Evolutionary conservation across 2,113 vertebrate genomes (phyloP), one percentile per base, ranked within the genome.

Genomic region (Puntigrus tetrazona): DNA sequence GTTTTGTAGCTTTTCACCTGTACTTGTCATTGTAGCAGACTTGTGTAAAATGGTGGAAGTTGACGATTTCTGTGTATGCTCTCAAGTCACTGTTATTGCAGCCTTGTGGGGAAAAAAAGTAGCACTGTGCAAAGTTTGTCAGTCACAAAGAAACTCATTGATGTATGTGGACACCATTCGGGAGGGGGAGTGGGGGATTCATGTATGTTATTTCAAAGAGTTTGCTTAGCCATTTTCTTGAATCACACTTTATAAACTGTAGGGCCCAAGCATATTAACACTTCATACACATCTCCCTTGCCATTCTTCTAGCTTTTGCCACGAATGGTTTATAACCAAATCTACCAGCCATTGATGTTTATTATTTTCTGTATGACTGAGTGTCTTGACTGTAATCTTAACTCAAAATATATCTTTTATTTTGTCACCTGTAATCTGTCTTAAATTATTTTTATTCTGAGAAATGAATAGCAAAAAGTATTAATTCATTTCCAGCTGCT

Each of bases 181-280:
- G 5, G 47, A n/a, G 47, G 4, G 45, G 29, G 74, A 38, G 31
- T 7, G 34, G 11, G 50, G 50, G 31, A 77, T 69, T 29, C 11
- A 38, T 50, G 74, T 18, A 14, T 78, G 34, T 57, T 36, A 65
- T 79, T 83, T 83, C 50, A 74, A 82, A 78, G 52, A 83, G 70
- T 38, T 50, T 82, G 27, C 27, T 45, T 4, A 22, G 52, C 59
- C 84, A 55, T 20, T 6, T 43, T 63, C 63, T 72, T 82, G 45
- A 84, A 50, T 84, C 29, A n/a, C 31, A 25, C 18, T 29, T 20
- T 16, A 34, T 34, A 18, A 78, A 34, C 4, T 18, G 16, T 50
- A 38, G 77, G 70, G 81, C 65, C 10, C 18, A 50, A 76, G 27
- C 59, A 43, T 85, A 45, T 81, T 78, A 87, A 78, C 65, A 65